Evolutionary conservation across 2,113 vertebrate species (phyloP).

Genomic region (Leucoraja erinaceus): DNA sequence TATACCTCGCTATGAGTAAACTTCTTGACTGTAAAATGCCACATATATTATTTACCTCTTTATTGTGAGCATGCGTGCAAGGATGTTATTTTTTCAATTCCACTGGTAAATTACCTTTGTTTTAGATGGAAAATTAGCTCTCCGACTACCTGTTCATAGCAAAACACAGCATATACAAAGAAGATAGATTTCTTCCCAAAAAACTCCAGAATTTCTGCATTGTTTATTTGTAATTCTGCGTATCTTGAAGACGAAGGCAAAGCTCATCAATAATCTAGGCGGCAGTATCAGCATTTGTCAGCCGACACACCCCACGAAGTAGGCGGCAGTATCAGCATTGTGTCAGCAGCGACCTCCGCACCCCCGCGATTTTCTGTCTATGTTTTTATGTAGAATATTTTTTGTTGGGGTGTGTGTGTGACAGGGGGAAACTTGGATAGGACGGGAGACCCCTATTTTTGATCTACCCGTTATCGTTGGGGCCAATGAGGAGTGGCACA

Average conservation of each 20-base stretch:
- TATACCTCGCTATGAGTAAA: background rate
- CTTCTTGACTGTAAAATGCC: background rate
- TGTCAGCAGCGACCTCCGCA: too few species aligned
- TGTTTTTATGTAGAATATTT: too few species aligned
- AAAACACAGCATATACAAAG: background rate
- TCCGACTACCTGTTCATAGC: background rate
- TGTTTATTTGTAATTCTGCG: background rate
- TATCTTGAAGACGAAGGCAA: background rate
- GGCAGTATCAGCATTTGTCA: background rate
- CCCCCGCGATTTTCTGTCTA: too few species aligned
- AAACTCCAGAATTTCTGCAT: background rate
- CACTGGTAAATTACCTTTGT: background rate
- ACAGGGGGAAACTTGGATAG: too few species aligned
- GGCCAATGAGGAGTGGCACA: too few species aligned
- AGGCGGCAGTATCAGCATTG: too few species aligned
- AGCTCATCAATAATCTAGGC: slow-evolving; percentile 15
- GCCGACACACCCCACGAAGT: background rate
- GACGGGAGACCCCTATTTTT: slow-evolving; percentile 26
- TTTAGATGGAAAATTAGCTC: background rate
- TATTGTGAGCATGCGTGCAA: background rate
- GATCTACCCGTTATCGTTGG: too few species aligned
- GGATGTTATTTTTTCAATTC: background rate
- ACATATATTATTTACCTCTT: background rate
- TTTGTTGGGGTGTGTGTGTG: too few species aligned
- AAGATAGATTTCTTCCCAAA: background rate